Evolutionary conservation across 2,113 vertebrate genomes (phyloP).

Genomic region (Microcebus murinus): DNA sequence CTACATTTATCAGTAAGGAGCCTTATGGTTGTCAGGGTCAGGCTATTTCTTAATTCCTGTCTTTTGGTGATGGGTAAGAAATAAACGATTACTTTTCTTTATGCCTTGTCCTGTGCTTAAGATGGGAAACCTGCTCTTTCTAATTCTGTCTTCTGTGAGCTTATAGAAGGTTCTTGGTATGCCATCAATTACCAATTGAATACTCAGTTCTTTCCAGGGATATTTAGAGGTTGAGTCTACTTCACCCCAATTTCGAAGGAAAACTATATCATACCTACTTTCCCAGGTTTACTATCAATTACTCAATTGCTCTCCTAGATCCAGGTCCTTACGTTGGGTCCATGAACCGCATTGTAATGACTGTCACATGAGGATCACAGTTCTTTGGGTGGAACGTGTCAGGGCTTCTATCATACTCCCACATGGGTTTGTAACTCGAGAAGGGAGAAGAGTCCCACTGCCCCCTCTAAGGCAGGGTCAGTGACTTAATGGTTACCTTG

Average conservation of each 20-base stretch:
- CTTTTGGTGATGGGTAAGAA: neutral
- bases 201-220: neutral
- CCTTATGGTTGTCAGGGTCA: neutral
- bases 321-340: neutral
- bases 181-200: neutral
- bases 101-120: neutral
- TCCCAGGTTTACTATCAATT: neutral
- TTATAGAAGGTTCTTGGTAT: neutral
- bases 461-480: neutral
- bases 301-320: neutral
- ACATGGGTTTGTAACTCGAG: accelerated
- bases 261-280: no score
- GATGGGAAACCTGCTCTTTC: neutral
- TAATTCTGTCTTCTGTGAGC: neutral
- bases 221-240: neutral
- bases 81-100: neutral
- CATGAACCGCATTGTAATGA: no score
- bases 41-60: neutral
- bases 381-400: neutral
- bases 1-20: neutral
- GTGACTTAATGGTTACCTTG: accelerated
- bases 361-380: accelerated
- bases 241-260: neutral
- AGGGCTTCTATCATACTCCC: neutral
- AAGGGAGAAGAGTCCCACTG: accelerated